Percentiles rank a stretch among this genome's conserved stretches.
Conservation (phyloP, 1,140 invertebrate genomes). For the Neotoxoptera formosana region DNA sequence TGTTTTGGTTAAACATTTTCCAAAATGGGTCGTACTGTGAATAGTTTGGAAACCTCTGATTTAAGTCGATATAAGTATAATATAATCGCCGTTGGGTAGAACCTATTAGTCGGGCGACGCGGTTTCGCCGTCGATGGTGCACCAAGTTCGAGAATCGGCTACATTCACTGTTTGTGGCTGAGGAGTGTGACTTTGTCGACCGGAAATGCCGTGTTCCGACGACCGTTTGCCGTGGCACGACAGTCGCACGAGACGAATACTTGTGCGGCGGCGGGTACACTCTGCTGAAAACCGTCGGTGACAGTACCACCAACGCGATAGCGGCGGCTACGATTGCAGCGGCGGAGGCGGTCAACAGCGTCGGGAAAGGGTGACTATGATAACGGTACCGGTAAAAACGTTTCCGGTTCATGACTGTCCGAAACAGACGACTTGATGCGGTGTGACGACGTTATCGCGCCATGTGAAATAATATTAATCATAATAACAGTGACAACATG, state of each 20-base stretch:
- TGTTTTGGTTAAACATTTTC: too few relatives aligned
- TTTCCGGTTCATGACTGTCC: constrained; percentile 4
- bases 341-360: background rate
- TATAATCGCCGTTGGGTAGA: background rate
- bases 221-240: background rate
- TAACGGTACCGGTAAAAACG: background rate
- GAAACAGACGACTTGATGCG: background rate
- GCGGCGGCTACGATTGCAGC: too few relatives aligned
- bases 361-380: background rate
- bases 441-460: background rate
- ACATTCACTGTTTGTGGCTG: background rate
- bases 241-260: background rate
- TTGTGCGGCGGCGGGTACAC: background rate
- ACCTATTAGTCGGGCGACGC: background rate
- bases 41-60: too few relatives aligned
- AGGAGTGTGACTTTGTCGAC: background rate
- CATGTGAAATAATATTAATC: background rate
- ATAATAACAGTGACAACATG: constrained; percentile 10
- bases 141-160: background rate
- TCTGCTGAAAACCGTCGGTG: background rate
- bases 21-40: too few relatives aligned
- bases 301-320: background rate
- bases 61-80: background rate
- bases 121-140: background rate
- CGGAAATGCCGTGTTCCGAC: background rate